Conservation (phyloP, 2,888 invertebrate genomes). For the Diarsia brunnea region DNA sequence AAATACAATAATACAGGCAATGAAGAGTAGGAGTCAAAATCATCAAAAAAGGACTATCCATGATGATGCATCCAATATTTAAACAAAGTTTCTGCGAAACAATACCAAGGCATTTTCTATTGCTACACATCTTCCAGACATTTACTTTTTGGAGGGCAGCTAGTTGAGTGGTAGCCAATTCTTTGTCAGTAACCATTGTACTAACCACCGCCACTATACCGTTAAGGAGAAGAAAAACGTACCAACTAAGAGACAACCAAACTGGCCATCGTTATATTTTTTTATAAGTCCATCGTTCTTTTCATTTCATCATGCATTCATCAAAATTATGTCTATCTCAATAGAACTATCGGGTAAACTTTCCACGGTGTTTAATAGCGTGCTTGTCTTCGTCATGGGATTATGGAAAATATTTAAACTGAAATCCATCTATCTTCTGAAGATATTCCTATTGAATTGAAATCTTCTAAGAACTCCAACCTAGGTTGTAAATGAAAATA, state of each 20-base stretch:
- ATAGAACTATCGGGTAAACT: conserved; percentile 7
- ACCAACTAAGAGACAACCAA: background rate
- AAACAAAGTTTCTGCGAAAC: background rate
- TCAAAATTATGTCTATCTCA: conserved; percentile 17
- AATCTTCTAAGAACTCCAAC: too few relatives aligned
- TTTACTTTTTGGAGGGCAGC: conserved; percentile 1
- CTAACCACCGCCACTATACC: background rate
- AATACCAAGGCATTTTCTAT: background rate
- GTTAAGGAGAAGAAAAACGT: background rate
- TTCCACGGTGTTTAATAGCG: conserved; percentile 15
- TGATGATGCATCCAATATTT: background rate
- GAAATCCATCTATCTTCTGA: background rate
- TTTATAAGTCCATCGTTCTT: background rate
- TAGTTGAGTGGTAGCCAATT: conserved; percentile 24
- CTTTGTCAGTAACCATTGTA: background rate
- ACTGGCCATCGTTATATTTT: background rate
- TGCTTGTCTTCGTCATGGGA: conserved; percentile 28
- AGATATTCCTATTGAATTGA: background rate
- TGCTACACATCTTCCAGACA: background rate
- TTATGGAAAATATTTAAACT: conserved; percentile 1
- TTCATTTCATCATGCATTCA: conserved; percentile 3
- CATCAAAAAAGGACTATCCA: background rate
- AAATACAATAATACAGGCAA: background rate
- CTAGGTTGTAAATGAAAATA: too few relatives aligned
- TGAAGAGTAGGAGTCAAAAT: background rate